Evolutionary conservation across 2,797 vertebrate species (phyloP).

Genomic region (Sitta carolinensis): DNA sequence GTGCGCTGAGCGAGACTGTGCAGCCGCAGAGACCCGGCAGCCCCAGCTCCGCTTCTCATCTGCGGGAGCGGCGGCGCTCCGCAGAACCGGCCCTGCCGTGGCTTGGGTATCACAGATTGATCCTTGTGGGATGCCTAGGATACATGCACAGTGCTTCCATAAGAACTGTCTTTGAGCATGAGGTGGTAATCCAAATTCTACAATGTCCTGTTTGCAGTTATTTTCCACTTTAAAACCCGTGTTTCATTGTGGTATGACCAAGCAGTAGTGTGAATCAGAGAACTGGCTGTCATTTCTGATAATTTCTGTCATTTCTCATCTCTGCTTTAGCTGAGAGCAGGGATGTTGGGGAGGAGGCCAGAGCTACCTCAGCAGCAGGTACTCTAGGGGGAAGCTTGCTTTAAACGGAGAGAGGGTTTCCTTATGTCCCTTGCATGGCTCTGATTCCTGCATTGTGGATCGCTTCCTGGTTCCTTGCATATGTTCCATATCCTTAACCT

Average conservation of each 20-base stretch:
- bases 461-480: not conserved
- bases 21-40: not conserved
- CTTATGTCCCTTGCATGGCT: not conserved
- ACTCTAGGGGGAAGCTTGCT: fast-evolving
- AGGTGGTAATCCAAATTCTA: not conserved
- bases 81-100: not conserved
- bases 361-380: not conserved
- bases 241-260: not conserved
- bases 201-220: not conserved
- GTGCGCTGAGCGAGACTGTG: not conserved
- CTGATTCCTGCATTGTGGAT: not conserved
- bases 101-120: not conserved
- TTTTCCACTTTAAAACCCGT: not conserved
- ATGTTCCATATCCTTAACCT: not conserved
- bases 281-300: not conserved
- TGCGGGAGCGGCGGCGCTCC: not conserved
- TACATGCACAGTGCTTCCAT: fast-evolving
- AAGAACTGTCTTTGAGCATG: not conserved
- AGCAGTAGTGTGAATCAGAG: not conserved
- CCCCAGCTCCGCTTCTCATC: fast-evolving
- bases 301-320: not conserved
- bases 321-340: not conserved
- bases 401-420: not conserved
- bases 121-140: not conserved
- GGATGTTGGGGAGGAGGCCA: not conserved